These are phyloP conservation scores for Esperia sulphurella DNA, from an alignment of 2,888 invertebrate genomes.

Conservation along the genomic window DNA sequence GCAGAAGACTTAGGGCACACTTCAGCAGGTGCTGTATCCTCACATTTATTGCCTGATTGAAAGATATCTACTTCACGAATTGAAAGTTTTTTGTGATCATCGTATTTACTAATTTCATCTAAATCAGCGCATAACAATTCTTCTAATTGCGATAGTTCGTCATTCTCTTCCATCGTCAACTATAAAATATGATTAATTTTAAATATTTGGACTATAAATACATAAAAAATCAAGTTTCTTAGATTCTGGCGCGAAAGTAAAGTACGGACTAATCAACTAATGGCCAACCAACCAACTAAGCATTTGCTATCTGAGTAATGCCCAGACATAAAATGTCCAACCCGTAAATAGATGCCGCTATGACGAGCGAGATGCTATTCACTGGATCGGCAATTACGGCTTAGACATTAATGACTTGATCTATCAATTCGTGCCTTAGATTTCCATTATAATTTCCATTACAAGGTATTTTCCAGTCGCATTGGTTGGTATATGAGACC, in stretches of 20 bases:
- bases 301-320: too few relatives aligned
- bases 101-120: slow-evolving; percentile 20
- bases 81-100: slow-evolving; percentile 14
- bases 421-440: too few relatives aligned
- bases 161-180: slow-evolving; percentile 35
- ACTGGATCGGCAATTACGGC: too few relatives aligned
- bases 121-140: slow-evolving; percentile 63
- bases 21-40: slow-evolving; percentile 16
- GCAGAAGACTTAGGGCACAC: slow-evolving; percentile 34
- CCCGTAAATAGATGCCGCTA: too few relatives aligned
- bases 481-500: too few relatives aligned
- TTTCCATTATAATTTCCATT: too few relatives aligned
- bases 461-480: too few relatives aligned
- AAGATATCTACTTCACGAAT: slow-evolving; percentile 60
- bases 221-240: not conserved
- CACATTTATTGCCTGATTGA: slow-evolving; percentile 22
- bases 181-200: not conserved
- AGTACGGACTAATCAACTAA: too few relatives aligned
- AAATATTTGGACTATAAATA: not conserved
- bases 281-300: too few relatives aligned
- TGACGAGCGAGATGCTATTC: too few relatives aligned
- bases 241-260: not conserved
- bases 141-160: slow-evolving; percentile 66
- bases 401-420: too few relatives aligned
- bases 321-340: too few relatives aligned